Conservation (phyloP, 1,140 invertebrate species). For the Polyergus mexicanus region DNA sequence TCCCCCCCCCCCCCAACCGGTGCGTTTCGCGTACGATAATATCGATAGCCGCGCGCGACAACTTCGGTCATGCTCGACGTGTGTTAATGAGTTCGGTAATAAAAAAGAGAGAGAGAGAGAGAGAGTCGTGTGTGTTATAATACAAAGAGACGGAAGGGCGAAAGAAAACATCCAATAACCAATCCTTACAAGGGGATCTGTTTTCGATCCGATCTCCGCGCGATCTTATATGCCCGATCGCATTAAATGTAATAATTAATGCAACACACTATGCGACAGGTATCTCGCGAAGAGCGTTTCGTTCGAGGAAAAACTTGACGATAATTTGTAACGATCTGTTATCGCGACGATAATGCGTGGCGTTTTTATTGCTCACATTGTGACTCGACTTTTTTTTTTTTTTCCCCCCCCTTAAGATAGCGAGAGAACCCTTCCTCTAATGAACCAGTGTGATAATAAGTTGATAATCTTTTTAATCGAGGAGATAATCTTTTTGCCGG, state of each 20-base stretch:
- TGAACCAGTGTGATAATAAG: slow-evolving; percentile 17
- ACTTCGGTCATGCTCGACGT: slow-evolving; percentile 29
- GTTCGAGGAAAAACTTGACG: slow-evolving; percentile 1
- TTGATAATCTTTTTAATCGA: too few species aligned
- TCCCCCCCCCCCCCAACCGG: too few species aligned
- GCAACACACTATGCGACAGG: neutral
- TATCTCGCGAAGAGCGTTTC: neutral
- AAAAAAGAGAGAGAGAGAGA: neutral
- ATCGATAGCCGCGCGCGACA: slow-evolving; percentile 50
- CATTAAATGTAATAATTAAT: slow-evolving; percentile 30
- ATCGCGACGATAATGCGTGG: neutral
- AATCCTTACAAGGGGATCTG: slow-evolving; percentile 23
- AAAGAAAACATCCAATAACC: slow-evolving; percentile 22
- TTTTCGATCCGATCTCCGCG: slow-evolving; percentile 14
- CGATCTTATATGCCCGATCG: neutral
- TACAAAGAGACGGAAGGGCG: slow-evolving; percentile 17
- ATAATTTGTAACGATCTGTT: slow-evolving; percentile 38
- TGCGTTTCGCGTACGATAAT: slow-evolving; percentile 43
- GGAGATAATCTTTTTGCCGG: slow-evolving; percentile 5
- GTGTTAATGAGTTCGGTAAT: slow-evolving; percentile 36
- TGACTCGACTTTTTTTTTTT: neutral
- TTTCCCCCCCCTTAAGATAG: neutral
- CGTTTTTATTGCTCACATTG: neutral
- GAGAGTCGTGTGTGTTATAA: neutral
- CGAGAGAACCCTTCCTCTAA: neutral